phyloP scores from a whole-genome alignment of 2,888 invertebrate genomes.

The Lycia hirtaria region DNA sequence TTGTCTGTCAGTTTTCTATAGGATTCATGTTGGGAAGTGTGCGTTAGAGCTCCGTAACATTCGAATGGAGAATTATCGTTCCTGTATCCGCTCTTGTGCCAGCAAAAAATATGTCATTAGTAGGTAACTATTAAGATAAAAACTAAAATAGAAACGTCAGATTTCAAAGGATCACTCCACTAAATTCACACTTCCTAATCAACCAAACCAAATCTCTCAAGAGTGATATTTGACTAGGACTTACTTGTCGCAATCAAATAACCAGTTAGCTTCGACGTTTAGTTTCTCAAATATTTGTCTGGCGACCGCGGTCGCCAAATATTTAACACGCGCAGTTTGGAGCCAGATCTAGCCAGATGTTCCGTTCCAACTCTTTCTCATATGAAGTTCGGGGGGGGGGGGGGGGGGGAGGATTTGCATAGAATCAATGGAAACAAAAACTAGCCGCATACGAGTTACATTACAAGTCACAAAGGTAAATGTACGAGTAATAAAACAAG shows the following conservation, averaged over 20 bases:
- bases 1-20: too few species aligned
- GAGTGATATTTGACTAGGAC: constrained; percentile 18
- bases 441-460: neutral
- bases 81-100: too few species aligned
- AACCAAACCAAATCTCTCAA: constrained; percentile 1
- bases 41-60: too few species aligned
- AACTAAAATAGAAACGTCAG: neutral
- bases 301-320: constrained; percentile 21
- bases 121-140: too few species aligned
- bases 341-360: constrained; percentile 13
- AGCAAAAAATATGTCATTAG: too few species aligned
- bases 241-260: constrained; percentile 22
- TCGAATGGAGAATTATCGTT: too few species aligned
- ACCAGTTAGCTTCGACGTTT: constrained; percentile 18
- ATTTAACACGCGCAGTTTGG: constrained; percentile 22
- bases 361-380: constrained; percentile 9
- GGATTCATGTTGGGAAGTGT: too few species aligned
- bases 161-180: neutral
- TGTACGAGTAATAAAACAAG: too few species aligned
- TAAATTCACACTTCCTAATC: constrained; percentile 3
- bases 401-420: constrained; percentile 13
- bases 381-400: constrained; percentile 10
- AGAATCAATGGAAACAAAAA: constrained; percentile 6
- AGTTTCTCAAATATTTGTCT: constrained; percentile 27
- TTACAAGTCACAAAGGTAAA: neutral